Percentiles rank a stretch among this genome's conserved stretches.
Conservation (phyloP, 2,888 invertebrate genomes). For the Cylloceria caligata region DNA sequence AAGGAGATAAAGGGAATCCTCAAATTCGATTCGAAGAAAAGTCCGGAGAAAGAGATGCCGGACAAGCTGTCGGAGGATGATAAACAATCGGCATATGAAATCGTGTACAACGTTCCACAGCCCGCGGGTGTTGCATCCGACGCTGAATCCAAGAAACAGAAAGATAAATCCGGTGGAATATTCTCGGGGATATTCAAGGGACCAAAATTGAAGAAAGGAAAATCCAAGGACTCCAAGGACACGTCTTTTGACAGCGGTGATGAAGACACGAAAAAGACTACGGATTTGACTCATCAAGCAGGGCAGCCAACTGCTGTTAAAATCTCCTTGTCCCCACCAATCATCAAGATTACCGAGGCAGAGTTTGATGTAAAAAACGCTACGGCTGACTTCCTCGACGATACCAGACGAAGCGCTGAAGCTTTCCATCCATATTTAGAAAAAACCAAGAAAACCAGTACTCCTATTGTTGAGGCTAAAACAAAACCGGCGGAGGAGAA, state of each 20-base stretch:
- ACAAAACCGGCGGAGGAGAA: conserved; percentile 56
- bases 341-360: conserved; percentile 56
- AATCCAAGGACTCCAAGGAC: conserved; percentile 80
- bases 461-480: neutral
- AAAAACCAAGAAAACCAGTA: conserved; percentile 70
- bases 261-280: conserved; percentile 75
- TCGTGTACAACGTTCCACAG: conserved; percentile 75
- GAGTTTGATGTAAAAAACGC: conserved; percentile 79
- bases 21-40: conserved; percentile 65
- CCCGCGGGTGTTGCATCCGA: conserved; percentile 68
- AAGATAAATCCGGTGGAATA: conserved; percentile 79
- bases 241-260: conserved; percentile 81
- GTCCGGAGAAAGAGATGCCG: conserved; percentile 71
- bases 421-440: conserved; percentile 74
- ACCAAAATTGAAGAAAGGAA: conserved; percentile 79
- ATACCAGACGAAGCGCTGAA: conserved; percentile 86
- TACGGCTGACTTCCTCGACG: conserved; percentile 79
- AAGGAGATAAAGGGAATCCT: conserved; percentile 71
- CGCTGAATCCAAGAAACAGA: conserved; percentile 75
- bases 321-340: conserved; percentile 57
- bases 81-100: conserved; percentile 76
- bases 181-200: conserved; percentile 82
- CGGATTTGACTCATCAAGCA: conserved; percentile 65
- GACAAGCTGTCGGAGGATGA: conserved; percentile 52
- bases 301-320: conserved; percentile 16